Evolutionary conservation across 92 coral and sea anemone species (phyloP), one percentile per base, ranked within the genome.

Genomic region (Zoanthus solanderi): DNA sequence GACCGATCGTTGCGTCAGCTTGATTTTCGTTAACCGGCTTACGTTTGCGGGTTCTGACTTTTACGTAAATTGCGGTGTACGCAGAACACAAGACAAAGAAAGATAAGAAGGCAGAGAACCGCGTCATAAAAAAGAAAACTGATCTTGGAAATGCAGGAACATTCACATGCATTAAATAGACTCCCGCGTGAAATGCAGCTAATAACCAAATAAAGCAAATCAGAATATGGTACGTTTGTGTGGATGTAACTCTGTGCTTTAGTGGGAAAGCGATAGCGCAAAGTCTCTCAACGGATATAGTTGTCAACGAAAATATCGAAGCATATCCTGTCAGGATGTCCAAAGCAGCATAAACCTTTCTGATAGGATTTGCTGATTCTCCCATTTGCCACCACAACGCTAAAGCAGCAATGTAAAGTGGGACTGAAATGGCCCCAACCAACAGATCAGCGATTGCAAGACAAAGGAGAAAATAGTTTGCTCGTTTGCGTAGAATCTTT

Each of bases 401-500:
- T 67, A 81, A 48, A 58, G 85, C 85, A 45, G 85, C 63, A 81
- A 81, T 81, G 65, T 81, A 81, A 7, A 81, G 60, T 12, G 85
- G 85, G 75, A 81, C 52, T 46, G 85, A 81, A 46, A 81, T 4
- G 28, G 85, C 85, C 15, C 85, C 85, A 30, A 81, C 75, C 44
- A 81, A 47, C 6, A 81, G 63, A 45, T 81, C 85, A 45, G 85
- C 85, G 75, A 71, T 28, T 28, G 85, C 85, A 44, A 81, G 85
- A 29, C 85, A 66, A 18, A 81, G 73, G 47, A 81, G 85, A 81
- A 81, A 81, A 67, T 81, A 81, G 76, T 81, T 81, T 81, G 85
- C 16, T 9, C 75, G 73, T 42, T 47, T 81, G 37, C 85, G 85
- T 7, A 81, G 75, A 81, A 81, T 81, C 47, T 31, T 81, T 8